Conservation (phyloP, 2,797 vertebrate species). For the Distichodus sexfasciatus region DNA sequence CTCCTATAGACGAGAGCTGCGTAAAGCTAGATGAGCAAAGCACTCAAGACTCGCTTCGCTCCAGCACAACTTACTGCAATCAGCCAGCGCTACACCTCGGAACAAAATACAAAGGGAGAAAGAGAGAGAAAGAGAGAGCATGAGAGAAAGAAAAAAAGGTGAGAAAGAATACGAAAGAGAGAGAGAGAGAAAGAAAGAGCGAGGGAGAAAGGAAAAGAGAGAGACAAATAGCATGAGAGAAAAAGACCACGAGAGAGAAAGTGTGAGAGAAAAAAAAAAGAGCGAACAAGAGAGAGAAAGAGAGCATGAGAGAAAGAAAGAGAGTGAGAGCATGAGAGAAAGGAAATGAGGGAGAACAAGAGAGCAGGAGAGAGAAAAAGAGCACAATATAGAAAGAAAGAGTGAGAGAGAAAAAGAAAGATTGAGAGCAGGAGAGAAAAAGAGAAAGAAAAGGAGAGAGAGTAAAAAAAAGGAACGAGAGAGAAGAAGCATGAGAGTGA, state of each 20-base stretch:
- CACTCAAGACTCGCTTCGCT: too few species aligned
- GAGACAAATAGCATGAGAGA: slow-evolving; percentile 4
- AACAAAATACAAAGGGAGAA: slow-evolving; percentile 15
- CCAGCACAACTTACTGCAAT: background rate
- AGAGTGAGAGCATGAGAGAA: background rate
- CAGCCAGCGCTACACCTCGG: background rate
- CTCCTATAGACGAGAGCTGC: too few species aligned
- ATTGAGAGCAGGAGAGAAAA: slow-evolving; percentile 5
- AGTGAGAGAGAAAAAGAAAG: background rate
- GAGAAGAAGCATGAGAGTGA: background rate
- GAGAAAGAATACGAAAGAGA: background rate
- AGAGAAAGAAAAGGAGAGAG: too few species aligned
- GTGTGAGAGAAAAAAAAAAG: slow-evolving; percentile 25
- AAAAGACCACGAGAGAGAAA: background rate
- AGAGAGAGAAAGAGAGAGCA: slow-evolving; percentile 30
- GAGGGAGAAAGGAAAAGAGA: background rate
- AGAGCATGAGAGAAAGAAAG: background rate
- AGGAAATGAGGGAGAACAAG: background rate
- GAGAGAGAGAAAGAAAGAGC: background rate
- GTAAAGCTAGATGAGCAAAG: too few species aligned
- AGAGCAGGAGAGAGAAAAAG: background rate
- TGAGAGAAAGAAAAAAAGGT: slow-evolving; percentile 21
- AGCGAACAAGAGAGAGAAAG: background rate
- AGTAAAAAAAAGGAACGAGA: too few species aligned
- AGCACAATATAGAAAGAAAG: too few species aligned